phyloP scores from a whole-genome alignment of 2,888 invertebrate genomes.

The Aricia artaxerxes region DNA sequence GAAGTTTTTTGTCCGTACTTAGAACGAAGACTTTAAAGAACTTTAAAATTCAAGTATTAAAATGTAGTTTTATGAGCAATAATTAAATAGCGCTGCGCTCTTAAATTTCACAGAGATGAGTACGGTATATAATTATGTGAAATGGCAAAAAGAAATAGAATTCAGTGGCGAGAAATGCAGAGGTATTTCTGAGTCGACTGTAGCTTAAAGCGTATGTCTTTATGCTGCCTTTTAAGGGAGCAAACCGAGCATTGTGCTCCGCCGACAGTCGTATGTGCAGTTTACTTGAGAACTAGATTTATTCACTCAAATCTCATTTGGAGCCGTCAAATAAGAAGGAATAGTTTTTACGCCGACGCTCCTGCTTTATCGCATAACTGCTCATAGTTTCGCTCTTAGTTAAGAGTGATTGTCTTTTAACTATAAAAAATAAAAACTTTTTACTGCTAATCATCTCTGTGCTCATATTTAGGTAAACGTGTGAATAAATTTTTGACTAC shows the following conservation, averaged over 20 bases:
- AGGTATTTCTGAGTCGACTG: slow-evolving; percentile 16
- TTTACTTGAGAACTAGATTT: slow-evolving; percentile 23
- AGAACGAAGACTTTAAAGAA: neutral
- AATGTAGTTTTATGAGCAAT: neutral
- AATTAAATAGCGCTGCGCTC: slow-evolving; percentile 15
- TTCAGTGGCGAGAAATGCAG: slow-evolving; percentile 21
- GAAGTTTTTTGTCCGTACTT: neutral
- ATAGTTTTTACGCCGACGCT: neutral
- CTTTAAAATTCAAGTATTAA: neutral
- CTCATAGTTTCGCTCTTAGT: neutral
- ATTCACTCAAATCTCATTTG: slow-evolving; percentile 25
- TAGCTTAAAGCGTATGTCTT: slow-evolving; percentile 25
- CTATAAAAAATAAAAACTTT: neutral
- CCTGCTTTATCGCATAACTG: neutral
- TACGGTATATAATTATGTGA: slow-evolving; percentile 4
- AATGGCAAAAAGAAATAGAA: slow-evolving; percentile 21
- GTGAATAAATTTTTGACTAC: no score
- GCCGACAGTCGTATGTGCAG: slow-evolving; percentile 18
- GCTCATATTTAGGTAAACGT: no score
- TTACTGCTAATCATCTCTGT: no score
- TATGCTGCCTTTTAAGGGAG: slow-evolving; percentile 29
- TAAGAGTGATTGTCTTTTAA: neutral
- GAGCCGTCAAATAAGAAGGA: neutral
- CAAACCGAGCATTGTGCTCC: slow-evolving; percentile 20
- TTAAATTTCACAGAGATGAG: neutral